Base-by-base conservation (phyloP, 2,113 vertebrate species). In the Hylia prasina region DNA sequence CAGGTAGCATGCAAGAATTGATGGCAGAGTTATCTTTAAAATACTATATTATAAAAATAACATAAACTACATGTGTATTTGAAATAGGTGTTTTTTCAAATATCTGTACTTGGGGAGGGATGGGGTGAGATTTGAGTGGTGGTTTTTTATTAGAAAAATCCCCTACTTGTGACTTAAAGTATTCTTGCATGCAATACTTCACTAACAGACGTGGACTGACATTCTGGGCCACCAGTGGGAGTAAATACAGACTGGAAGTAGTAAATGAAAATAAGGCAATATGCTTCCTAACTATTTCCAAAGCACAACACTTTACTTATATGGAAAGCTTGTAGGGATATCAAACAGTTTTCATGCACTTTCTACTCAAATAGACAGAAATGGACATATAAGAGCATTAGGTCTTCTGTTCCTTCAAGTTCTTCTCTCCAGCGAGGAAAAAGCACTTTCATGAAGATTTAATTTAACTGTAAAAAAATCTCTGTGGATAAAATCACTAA, bases 391-490 rank as follows among this genome's bases (percentile, higher is more conserved):
- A 44, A 82, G 8, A 92, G 17, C 71, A 51, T 78, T 84, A 75
- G 6, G 35, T 56, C 65, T 81, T 90, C 68, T 82, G 15, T 50
- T 95, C 39, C 51, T 89, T 91, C 78, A 84, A 81, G 27, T 76
- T 87, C 40, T 81, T 80, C 37, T 79, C 68, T 81, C 51, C 19
- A 77, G 42, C 40, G 39, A 80, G 47, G 73, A 70, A 86, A 75
- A 89, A 80, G 22, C 15, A 31, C 25, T 87, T 91, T 76, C 47
- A 70, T 20, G 22, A 96, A 77, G 76, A 85, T 87, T 93, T 94
- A 94, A 96, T 95, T 93, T 92, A 95, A 89, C 57, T 66, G 58
- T n/a, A 82, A 87, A 86, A 86, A 82, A 51, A 39, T 65, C 54
- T 95, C 80, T 63, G 70, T 76, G 79, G 65, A 83, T 69, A 72